Evolutionary conservation across 1,140 invertebrate genomes (phyloP).

Genomic region (Atta colombica): DNA sequence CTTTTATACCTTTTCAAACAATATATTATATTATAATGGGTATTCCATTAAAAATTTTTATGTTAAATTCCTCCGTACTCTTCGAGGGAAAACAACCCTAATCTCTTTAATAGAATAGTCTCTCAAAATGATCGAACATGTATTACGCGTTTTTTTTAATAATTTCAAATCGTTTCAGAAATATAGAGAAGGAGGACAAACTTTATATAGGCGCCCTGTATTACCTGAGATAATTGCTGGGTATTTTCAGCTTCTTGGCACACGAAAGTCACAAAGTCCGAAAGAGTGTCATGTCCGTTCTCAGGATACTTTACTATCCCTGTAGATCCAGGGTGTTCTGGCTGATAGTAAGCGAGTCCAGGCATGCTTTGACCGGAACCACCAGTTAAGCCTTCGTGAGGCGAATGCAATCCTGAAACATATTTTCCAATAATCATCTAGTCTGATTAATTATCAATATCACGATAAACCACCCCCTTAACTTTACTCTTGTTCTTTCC

Average conservation of each 20-base stretch:
- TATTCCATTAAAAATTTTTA: too few species aligned
- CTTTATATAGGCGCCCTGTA: slow-evolving; percentile 59
- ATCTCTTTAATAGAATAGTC: too few species aligned
- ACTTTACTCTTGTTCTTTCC: slow-evolving; percentile 49
- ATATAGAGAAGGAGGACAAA: too few species aligned
- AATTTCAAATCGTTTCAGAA: too few species aligned
- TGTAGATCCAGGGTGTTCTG: slow-evolving; percentile 87
- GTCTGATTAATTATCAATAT: slow-evolving; percentile 46
- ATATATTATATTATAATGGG: too few species aligned
- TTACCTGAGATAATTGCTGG: slow-evolving; percentile 93
- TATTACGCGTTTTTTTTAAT: not conserved
- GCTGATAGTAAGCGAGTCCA: slow-evolving; percentile 89
- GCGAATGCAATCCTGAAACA: slow-evolving; percentile 88
- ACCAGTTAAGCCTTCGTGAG: slow-evolving; percentile 89
- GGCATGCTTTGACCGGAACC: slow-evolving; percentile 90
- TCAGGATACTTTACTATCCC: slow-evolving; percentile 93
- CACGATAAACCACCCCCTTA: slow-evolving; percentile 81
- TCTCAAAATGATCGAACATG: too few species aligned
- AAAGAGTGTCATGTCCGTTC: slow-evolving; percentile 95
- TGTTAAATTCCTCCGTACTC: too few species aligned
- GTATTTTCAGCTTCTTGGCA: slow-evolving; percentile 96
- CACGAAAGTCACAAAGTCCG: slow-evolving; percentile 98
- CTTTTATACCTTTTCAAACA: too few species aligned
- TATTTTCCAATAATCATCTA: slow-evolving; percentile 64
- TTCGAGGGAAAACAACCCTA: too few species aligned